Evolutionary conservation across 2,888 invertebrate species (phyloP).

Genomic region (Cryptus armator): DNA sequence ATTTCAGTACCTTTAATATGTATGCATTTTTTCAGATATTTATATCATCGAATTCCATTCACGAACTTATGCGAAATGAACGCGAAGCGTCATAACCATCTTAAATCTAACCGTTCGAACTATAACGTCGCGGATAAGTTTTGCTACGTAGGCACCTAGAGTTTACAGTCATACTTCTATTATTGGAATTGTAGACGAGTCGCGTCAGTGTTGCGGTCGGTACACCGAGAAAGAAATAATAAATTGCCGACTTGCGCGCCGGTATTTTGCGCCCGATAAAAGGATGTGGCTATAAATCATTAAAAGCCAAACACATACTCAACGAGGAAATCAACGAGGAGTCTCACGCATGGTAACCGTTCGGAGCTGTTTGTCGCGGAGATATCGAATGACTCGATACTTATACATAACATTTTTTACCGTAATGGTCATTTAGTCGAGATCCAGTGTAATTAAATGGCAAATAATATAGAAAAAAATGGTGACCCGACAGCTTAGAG

Average conservation of each 20-base stretch:
- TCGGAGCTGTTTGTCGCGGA: conserved; percentile 3
- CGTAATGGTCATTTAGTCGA: not conserved
- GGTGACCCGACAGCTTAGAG: no score
- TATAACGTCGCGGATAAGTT: not conserved
- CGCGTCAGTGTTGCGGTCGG: not conserved
- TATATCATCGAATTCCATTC: no score
- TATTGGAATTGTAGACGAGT: conserved; percentile 1
- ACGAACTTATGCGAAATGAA: no score
- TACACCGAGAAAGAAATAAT: conserved; percentile 33
- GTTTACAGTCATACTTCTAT: conserved; percentile 5
- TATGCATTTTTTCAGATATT: no score
- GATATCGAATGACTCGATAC: conserved; percentile 4
- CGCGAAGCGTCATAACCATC: no score
- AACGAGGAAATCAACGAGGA: conserved; percentile 24
- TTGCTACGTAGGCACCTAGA: conserved; percentile 2
- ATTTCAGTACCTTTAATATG: no score
- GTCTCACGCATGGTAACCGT: not conserved
- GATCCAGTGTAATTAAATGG: not conserved
- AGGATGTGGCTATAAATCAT: conserved; percentile 32
- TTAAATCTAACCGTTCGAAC: not conserved
- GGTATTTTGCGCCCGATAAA: conserved; percentile 15
- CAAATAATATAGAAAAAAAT: no score
- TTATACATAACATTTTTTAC: not conserved
- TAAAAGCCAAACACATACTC: conserved; percentile 5
- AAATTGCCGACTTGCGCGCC: conserved; percentile 28